Evolutionary conservation across 2,888 invertebrate genomes (phyloP).

Genomic region (Notocelia uddmanniana): DNA sequence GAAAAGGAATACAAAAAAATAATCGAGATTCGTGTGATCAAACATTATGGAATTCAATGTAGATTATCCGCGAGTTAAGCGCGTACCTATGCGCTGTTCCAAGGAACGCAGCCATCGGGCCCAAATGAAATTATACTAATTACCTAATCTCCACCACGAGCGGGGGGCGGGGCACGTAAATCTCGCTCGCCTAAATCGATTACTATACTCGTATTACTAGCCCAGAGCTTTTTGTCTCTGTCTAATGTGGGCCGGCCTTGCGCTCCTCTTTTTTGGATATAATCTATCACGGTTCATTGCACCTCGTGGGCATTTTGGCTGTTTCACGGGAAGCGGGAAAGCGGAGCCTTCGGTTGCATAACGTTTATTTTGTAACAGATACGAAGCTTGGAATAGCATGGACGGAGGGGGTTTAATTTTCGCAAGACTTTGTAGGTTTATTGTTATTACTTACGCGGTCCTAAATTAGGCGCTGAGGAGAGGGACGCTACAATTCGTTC

Average conservation of each 20-base stretch:
- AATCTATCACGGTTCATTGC: conserved; percentile 79
- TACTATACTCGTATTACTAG: conserved; percentile 70
- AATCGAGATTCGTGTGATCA: conserved; percentile 46
- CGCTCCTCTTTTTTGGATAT: conserved; percentile 74
- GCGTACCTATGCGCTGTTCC: conserved; percentile 59
- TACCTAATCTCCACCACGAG: conserved; percentile 77
- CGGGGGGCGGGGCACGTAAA: conserved; percentile 75
- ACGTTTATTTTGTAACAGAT: conserved; percentile 43
- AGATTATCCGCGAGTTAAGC: conserved; percentile 51
- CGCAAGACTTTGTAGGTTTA: not conserved
- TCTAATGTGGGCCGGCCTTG: conserved; percentile 78
- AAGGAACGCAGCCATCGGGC: conserved; percentile 59
- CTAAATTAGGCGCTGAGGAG: not conserved
- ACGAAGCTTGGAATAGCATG: conserved; percentile 1
- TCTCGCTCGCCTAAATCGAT: conserved; percentile 81
- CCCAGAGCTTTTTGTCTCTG: conserved; percentile 81
- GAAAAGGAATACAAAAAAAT: not conserved
- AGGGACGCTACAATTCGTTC: not conserved
- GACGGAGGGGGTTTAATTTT: conserved; percentile 12
- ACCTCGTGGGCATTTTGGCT: conserved; percentile 65
- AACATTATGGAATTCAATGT: conserved; percentile 57
- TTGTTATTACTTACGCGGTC: not conserved
- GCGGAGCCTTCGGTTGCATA: conserved; percentile 45
- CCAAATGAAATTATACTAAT: conserved; percentile 82
- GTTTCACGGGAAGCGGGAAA: conserved; percentile 51